phyloP scores from a whole-genome alignment of 2,113 vertebrate genomes.

The Chrysemys picta region DNA sequence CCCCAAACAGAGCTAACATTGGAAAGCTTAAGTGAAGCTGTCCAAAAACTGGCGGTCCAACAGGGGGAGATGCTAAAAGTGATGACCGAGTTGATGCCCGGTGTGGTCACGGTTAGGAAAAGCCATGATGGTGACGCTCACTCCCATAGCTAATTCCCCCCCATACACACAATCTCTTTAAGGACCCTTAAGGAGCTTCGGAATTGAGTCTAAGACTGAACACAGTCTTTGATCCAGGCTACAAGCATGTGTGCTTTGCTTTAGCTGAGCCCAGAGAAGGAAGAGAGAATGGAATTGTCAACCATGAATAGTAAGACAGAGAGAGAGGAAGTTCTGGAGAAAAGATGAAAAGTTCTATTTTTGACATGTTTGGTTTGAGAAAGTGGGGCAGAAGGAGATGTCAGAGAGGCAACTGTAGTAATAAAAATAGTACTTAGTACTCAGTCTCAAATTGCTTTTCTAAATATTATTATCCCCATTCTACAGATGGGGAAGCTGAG shows the following conservation, averaged over 20 bases:
- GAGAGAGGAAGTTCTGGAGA: not conserved
- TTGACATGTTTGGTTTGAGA: not conserved
- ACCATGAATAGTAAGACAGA: not conserved
- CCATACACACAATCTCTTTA: no score
- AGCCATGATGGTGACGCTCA: no score
- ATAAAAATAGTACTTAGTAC: not conserved
- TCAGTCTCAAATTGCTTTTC: not conserved
- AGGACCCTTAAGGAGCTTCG: no score
- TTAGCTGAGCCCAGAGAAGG: accelerated
- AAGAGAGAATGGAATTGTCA: not conserved
- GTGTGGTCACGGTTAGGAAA: no score
- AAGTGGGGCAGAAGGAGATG: not conserved
- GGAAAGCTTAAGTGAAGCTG: no score
- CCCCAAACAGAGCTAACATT: no score
- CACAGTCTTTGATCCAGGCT: not conserved
- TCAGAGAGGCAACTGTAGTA: not conserved
- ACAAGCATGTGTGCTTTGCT: not conserved
- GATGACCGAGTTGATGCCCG: no score
- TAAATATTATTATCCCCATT: not conserved
- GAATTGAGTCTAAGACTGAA: no score
- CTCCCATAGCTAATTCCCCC: no score
- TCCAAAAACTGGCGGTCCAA: no score
- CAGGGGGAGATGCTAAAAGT: no score
- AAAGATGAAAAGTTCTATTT: not conserved
- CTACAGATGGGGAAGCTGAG: not conserved